Percentiles rank a stretch among this genome's conserved stretches.
phyloP scores from a whole-genome alignment of 2,113 vertebrate genomes.

The Sylvia atricapilla region DNA sequence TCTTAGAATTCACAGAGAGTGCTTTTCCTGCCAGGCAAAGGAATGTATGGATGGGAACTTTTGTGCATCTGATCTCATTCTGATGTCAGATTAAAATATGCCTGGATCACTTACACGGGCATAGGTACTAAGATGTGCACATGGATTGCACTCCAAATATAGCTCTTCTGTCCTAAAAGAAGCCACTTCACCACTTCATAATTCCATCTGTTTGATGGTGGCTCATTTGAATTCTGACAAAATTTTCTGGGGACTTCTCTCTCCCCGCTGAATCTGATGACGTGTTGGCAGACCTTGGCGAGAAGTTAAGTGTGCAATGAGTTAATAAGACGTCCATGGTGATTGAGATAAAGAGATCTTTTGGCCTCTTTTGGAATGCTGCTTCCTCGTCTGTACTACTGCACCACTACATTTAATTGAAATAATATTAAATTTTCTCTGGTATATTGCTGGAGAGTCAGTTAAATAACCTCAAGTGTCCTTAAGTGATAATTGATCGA shows the following conservation, averaged over 20 bases:
- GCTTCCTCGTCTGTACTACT: background rate
- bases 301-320: background rate
- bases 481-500: background rate
- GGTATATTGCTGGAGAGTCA: background rate
- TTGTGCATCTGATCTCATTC: background rate
- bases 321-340: background rate
- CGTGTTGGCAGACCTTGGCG: background rate
- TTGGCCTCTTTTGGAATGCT: background rate
- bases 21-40: background rate
- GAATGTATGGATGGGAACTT: background rate
- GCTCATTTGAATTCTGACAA: background rate
- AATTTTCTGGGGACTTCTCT: background rate
- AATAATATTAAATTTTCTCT: background rate
- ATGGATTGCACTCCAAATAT: background rate
- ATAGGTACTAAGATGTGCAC: background rate
- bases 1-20: background rate
- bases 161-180: background rate
- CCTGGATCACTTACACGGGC: background rate
- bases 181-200: background rate
- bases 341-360: background rate
- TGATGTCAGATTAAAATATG: background rate
- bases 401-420: background rate
- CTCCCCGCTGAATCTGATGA: background rate
- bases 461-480: background rate
- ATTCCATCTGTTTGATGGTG: background rate